phyloP scores from a whole-genome alignment of 2,797 vertebrate genomes.

The Mus spretus region DNA sequence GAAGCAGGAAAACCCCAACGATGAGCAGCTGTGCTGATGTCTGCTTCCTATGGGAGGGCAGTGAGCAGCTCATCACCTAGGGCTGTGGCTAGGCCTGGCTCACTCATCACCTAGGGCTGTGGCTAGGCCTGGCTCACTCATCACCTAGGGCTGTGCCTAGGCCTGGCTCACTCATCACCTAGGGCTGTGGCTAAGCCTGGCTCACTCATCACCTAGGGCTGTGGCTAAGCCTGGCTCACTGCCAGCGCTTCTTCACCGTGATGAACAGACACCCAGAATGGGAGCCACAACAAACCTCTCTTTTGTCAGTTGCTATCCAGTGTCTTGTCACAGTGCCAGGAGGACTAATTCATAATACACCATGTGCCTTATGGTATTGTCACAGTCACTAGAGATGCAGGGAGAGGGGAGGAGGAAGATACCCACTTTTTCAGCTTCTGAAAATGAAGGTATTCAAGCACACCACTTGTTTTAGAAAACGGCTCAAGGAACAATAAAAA shows the following conservation, averaged over 20 bases:
- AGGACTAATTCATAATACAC: not conserved
- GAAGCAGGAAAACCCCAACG: not conserved
- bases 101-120: not conserved
- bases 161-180: not conserved
- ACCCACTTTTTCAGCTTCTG: constrained; percentile 32
- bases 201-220: not conserved
- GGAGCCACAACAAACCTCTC: not conserved
- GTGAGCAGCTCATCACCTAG: not conserved
- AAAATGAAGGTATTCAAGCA: constrained; percentile 57
- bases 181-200: too few species aligned
- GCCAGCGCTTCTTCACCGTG: not conserved
- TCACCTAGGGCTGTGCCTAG: not conserved
- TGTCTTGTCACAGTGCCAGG: not conserved
- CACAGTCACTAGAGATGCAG: not conserved
- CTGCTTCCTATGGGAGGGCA: not conserved
- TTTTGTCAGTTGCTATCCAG: not conserved
- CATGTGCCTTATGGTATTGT: not conserved
- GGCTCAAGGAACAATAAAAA: constrained; percentile 54
- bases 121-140: not conserved
- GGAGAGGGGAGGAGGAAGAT: not conserved
- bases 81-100: too few species aligned
- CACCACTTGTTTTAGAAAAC: constrained; percentile 53
- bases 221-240: not conserved
- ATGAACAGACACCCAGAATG: not conserved
- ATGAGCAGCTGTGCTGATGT: not conserved